Percentiles rank a stretch among this genome's conserved stretches.
Conservation (phyloP, 2,797 vertebrate species). For the Tapirus indicus region DNA sequence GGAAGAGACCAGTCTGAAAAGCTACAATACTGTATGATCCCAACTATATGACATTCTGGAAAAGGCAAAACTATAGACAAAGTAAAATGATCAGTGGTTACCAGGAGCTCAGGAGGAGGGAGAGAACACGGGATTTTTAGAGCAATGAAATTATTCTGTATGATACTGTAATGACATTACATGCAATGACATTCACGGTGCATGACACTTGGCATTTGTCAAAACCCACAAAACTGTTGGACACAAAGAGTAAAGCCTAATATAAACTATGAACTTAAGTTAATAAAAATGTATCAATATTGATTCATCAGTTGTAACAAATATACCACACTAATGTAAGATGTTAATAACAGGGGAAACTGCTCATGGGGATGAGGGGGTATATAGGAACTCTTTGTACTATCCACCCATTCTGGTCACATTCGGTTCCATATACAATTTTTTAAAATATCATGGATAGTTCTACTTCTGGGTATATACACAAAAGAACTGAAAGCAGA, state of each 20-base stretch:
- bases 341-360: neutral
- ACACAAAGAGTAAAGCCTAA: neutral
- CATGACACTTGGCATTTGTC: neutral
- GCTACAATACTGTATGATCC: neutral
- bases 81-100: neutral
- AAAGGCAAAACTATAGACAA: neutral
- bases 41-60: neutral
- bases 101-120: neutral
- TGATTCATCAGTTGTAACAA: constrained; percentile 7
- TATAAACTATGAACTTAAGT: neutral
- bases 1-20: neutral
- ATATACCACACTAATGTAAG: neutral
- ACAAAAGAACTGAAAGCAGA: neutral
- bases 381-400: neutral
- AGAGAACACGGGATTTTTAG: neutral
- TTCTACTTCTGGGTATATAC: neutral
- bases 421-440: neutral
- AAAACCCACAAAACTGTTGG: neutral
- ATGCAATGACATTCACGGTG: neutral
- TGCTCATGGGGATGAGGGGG: neutral
- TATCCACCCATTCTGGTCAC: neutral
- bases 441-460: neutral
- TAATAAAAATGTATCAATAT: neutral
- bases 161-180: neutral
- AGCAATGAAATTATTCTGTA: neutral